phyloP scores from a whole-genome alignment of 1,140 invertebrate species.

The Nasonia giraulti region DNA sequence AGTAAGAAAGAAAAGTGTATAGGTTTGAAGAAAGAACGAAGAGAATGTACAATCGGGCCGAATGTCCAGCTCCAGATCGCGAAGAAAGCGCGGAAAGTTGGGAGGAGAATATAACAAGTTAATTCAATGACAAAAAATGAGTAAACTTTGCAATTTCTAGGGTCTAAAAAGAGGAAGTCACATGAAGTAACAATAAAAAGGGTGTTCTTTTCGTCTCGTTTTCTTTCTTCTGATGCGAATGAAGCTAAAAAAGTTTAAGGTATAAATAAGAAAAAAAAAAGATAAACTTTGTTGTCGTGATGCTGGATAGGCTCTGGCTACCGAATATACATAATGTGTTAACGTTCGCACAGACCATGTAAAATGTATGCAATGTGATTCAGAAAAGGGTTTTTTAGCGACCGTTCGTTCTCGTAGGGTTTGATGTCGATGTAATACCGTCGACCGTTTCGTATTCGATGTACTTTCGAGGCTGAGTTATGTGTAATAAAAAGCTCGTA shows the following conservation, averaged over 20 bases:
- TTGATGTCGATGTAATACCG: slow-evolving; percentile 34
- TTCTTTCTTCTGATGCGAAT: neutral
- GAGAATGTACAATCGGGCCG: slow-evolving; percentile 43
- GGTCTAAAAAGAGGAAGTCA: slow-evolving; percentile 5
- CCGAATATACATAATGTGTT: slow-evolving; percentile 53
- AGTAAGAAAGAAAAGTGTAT: slow-evolving; percentile 25
- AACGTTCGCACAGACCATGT: slow-evolving; percentile 51
- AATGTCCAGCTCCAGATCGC: slow-evolving; percentile 46
- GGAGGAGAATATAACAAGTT: neutral
- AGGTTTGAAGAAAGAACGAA: neutral
- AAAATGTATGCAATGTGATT: slow-evolving; percentile 54
- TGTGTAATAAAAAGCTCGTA: slow-evolving; percentile 9
- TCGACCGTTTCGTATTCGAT: slow-evolving; percentile 23
- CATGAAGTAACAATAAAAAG: neutral
- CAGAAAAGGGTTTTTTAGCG: slow-evolving; percentile 44
- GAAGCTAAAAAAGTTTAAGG: slow-evolving; percentile 13
- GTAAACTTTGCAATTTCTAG: slow-evolving; percentile 41
- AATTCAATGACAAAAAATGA: slow-evolving; percentile 9
- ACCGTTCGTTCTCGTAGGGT: slow-evolving; percentile 29
- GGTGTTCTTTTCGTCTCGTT: neutral
- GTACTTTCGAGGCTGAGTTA: neutral
- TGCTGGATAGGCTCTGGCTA: slow-evolving; percentile 60
- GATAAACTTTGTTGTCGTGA: slow-evolving; percentile 57
- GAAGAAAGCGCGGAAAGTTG: neutral
- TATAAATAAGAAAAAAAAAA: slow-evolving; percentile 41